Conservation (phyloP, 2,888 invertebrate species). For the Xanthorhoe designata region DNA sequence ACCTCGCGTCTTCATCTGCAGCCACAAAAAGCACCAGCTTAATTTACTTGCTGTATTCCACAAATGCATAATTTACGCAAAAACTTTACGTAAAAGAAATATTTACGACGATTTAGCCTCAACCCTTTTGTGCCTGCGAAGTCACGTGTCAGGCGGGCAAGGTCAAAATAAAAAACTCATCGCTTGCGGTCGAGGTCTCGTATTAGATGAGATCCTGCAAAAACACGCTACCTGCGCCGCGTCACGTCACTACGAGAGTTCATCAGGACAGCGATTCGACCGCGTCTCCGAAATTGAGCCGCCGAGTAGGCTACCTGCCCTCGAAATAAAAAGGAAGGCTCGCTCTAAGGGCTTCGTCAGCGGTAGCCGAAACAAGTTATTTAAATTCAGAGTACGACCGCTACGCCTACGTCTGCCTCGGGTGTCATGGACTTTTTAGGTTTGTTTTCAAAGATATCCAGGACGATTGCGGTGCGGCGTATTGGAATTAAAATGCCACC, state of each 20-base stretch:
- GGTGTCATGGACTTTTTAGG: slow-evolving; percentile 42
- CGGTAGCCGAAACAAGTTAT: slow-evolving; percentile 81
- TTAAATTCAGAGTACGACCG: slow-evolving; percentile 72
- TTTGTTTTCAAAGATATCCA: slow-evolving; percentile 52
- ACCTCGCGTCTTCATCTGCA: slow-evolving; percentile 57
- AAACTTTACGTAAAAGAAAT: slow-evolving; percentile 36
- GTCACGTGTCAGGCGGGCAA: slow-evolving; percentile 65
- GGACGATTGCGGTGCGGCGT: slow-evolving; percentile 41
- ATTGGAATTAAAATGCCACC: slow-evolving; percentile 65
- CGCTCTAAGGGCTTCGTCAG: slow-evolving; percentile 71
- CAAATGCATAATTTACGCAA: slow-evolving; percentile 43
- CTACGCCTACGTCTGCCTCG: slow-evolving; percentile 61
- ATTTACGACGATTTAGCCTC: slow-evolving; percentile 27
- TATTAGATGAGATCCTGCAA: slow-evolving; percentile 74
- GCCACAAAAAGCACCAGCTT: slow-evolving; percentile 48
- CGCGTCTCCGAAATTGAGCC: slow-evolving; percentile 57
- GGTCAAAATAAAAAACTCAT: slow-evolving; percentile 60
- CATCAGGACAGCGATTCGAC: slow-evolving; percentile 58
- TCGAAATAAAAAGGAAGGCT: slow-evolving; percentile 63
- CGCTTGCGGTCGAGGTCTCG: slow-evolving; percentile 46
- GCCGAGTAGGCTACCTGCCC: slow-evolving; percentile 45
- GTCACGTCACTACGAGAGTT: slow-evolving; percentile 64
- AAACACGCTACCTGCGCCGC: slow-evolving; percentile 78
- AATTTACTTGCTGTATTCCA: slow-evolving; percentile 48
- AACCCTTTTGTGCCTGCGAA: slow-evolving; percentile 34